Conservation (phyloP, 2,797 vertebrate species). For the Epinephelus awoara region DNA sequence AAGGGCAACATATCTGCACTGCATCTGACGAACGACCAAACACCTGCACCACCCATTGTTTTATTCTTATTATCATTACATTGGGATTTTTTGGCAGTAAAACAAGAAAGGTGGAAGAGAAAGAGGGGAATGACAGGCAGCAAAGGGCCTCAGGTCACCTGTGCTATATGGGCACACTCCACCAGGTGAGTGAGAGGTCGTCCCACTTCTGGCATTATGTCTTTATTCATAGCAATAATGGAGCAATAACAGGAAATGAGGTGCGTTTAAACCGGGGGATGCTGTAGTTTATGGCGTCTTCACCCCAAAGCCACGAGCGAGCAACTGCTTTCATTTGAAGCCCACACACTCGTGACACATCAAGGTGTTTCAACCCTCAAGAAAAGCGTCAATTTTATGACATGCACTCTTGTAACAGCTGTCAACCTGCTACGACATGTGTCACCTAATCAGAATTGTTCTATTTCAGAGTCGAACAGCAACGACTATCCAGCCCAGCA, state of each 20-base stretch:
- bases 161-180: no score
- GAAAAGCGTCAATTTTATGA: neutral
- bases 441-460: neutral
- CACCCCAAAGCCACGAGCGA: neutral
- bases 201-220: neutral
- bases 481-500: no score
- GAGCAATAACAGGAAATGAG: neutral
- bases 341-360: neutral
- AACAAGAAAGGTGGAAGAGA: no score
- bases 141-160: no score
- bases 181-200: no score
- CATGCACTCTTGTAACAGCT: neutral
- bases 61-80: neutral
- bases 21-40: neutral
- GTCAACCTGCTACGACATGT: neutral
- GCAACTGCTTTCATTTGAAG: no score
- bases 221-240: neutral
- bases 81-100: no score
- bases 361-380: neutral
- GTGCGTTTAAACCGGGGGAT: no score
- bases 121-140: no score
- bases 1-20: neutral
- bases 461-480: neutral
- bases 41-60: neutral
- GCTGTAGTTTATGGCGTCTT: neutral